These are phyloP conservation scores for Styela plicata DNA, from an alignment of 23 tunicate species.

Conservation along the genomic window DNA sequence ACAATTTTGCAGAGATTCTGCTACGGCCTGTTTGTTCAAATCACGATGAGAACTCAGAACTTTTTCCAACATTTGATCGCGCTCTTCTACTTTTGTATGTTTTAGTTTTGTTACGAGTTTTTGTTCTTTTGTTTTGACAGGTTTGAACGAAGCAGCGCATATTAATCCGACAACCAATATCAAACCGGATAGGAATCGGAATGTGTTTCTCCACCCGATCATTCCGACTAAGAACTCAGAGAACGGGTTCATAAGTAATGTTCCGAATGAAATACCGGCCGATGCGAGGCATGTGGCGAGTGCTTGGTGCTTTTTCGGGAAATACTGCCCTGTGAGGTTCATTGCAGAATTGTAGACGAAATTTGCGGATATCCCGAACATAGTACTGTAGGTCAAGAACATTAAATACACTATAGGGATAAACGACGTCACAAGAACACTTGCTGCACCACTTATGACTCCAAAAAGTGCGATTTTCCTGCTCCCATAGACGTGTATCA, in stretches of 20 bases:
- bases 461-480: conserved; percentile 55
- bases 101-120: conserved; percentile 43
- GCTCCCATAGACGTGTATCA: conserved; percentile 45
- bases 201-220: conserved; percentile 69
- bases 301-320: conserved; percentile 76
- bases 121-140: conserved; percentile 67
- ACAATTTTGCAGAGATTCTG: conserved; percentile 49
- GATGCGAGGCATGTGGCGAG: conserved; percentile 89
- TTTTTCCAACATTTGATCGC: conserved; percentile 13
- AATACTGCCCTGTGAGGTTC: conserved; percentile 82
- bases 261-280: conserved; percentile 89
- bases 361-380: conserved; percentile 81
- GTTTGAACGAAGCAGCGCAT: conserved; percentile 64
- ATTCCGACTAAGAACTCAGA: conserved; percentile 23
- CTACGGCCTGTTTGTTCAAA: conserved; percentile 48
- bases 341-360: conserved; percentile 88
- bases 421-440: conserved; percentile 60
- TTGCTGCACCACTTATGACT: conserved; percentile 44
- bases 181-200: conserved; percentile 49
- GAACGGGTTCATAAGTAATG: conserved; percentile 62
- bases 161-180: conserved; percentile 57
- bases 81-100: not conserved
- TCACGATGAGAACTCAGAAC: conserved; percentile 18
- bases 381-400: conserved; percentile 78
- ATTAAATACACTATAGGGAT: conserved; percentile 50